These are phyloP conservation scores for Alectura lathami DNA, from an alignment of 2,113 vertebrate species.

Conservation along the genomic window DNA sequence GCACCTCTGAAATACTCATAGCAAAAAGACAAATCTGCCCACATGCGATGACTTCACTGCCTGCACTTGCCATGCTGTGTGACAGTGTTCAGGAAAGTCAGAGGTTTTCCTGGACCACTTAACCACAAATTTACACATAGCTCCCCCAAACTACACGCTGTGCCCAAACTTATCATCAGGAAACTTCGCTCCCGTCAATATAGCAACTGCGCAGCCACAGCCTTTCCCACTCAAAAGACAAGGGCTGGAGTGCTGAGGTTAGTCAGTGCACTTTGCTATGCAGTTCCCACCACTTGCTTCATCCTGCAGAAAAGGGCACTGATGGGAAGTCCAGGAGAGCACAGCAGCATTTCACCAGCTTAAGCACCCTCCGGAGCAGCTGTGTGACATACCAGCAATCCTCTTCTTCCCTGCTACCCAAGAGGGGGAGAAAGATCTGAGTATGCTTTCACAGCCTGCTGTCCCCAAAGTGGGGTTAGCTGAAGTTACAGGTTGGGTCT, in stretches of 20 bases:
- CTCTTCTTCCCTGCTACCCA: background rate
- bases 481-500: background rate
- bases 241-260: background rate
- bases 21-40: background rate
- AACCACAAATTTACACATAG: background rate
- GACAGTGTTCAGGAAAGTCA: background rate
- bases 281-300: background rate
- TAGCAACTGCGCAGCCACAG: background rate
- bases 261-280: background rate
- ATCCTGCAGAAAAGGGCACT: background rate
- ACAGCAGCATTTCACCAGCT: background rate
- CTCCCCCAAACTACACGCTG: background rate
- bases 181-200: background rate
- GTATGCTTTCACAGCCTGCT: background rate
- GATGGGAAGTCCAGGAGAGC: background rate
- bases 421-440: background rate
- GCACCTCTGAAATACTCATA: background rate
- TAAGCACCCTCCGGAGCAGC: background rate
- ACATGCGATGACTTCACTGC: background rate
- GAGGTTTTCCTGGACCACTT: background rate
- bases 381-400: background rate
- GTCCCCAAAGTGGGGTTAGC: fast-evolving
- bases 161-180: background rate
- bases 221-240: background rate
- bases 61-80: background rate